phyloP scores from a whole-genome alignment of 2,888 invertebrate species.

The Phoronis australis region DNA sequence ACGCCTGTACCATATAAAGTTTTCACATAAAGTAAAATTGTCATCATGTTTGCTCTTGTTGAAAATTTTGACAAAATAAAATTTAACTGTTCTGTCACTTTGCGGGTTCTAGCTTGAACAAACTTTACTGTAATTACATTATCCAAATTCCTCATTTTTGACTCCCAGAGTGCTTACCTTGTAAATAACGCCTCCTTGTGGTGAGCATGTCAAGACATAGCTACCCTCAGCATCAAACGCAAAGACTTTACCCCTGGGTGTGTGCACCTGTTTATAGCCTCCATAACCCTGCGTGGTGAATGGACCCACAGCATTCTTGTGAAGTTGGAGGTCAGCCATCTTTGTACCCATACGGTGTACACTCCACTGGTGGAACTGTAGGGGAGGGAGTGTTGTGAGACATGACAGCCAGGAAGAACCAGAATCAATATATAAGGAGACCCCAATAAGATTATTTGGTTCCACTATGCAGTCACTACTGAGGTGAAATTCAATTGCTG shows the following conservation, averaged over 20 bases:
- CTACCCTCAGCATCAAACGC: conserved; percentile 54
- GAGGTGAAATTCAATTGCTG: too few species aligned
- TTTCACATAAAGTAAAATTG: too few species aligned
- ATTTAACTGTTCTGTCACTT: not conserved
- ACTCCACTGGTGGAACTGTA: conserved; percentile 54
- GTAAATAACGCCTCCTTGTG: conserved; percentile 52
- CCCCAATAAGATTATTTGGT: too few species aligned
- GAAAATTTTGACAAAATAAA: too few species aligned
- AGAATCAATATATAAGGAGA: too few species aligned
- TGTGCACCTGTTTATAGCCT: conserved; percentile 23
- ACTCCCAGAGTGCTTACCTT: conserved; percentile 53
- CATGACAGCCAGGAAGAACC: too few species aligned
- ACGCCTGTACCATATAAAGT: too few species aligned
- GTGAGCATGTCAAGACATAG: conserved; percentile 54
- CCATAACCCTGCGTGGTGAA: conserved; percentile 25
- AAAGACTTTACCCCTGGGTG: conserved; percentile 54
- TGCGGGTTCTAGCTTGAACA: not conserved
- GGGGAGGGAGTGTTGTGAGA: too few species aligned
- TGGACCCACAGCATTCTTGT: conserved; percentile 40
- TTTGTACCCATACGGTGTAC: conserved; percentile 49
- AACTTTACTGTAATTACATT: too few species aligned
- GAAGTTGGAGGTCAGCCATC: conserved; percentile 45
- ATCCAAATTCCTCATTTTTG: too few species aligned
- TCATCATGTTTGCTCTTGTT: too few species aligned
- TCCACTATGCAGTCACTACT: too few species aligned